Base-by-base conservation (phyloP, 2,113 vertebrate species). In the Callionymus lyra region DNA sequence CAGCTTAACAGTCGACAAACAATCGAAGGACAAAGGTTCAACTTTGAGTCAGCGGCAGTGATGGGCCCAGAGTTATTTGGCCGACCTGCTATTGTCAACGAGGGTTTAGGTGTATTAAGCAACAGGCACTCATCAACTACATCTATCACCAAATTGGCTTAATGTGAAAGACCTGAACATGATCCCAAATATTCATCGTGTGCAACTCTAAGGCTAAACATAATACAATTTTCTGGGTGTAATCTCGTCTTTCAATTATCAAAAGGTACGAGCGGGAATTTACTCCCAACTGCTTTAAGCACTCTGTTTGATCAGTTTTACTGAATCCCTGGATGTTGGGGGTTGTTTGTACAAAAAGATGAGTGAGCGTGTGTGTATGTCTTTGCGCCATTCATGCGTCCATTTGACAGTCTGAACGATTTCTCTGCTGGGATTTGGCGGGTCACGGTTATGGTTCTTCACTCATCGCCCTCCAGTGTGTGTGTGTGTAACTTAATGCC, bases 401-500 rank as follows among this genome's bases (percentile, higher is more conserved):
- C 32, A 43, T 58, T 55, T 76, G 76, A 76, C 76, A 77, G 70
- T 60, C 63, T 74, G 75, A 75, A 54, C 73, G 69, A 80, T 74
- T 59, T 70, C 71, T 65, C 65, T 63, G 66, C 34, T 38, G 72
- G 80, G 76, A 84, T 81, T 83, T 82, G 68, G 72, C 70, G 63
- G 51, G 55, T 59, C 62, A 52, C 59, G 63, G 79, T 69, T 78
- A 67, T 57, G 57, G 54, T 64, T 59, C 68, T 40, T 87, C 85
- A 83, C 65, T 87, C 85, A 72, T 75, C 85, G 72, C 79, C 46
- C 56, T 72, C 49, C 66, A 60, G 65, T 70, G 75, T 75, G 73
- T 69, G 63, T 74, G 77, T 70, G 70, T 77, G 76, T 76, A 80
- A 78, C 74, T 85, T 77, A 81, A 85, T 81, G 76, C 73, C 62